Evolutionary conservation across 37 sponge, comb jelly and placozoan species (phyloP).

Genomic region (Spongilla lacustris): DNA sequence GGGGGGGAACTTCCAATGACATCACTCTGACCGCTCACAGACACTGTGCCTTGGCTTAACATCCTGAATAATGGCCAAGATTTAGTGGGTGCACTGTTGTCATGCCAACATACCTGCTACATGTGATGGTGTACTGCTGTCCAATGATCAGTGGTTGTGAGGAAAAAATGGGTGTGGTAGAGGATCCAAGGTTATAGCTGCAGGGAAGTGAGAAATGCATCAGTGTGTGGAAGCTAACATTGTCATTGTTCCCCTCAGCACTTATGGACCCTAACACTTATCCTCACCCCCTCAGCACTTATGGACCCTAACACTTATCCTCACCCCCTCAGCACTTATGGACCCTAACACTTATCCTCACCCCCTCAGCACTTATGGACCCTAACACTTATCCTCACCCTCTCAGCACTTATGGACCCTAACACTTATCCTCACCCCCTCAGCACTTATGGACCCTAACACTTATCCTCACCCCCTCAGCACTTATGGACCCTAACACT

Average conservation of each 20-base stretch:
- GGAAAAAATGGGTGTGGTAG: not conserved
- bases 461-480: too few relatives aligned
- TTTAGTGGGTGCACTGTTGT: not conserved
- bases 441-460: too few relatives aligned
- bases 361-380: too few relatives aligned
- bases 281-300: not conserved
- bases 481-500: too few relatives aligned
- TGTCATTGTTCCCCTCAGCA: too few relatives aligned
- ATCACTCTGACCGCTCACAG: constrained; percentile 26
- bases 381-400: too few relatives aligned
- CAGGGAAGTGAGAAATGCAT: not conserved
- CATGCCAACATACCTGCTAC: constrained; percentile 21
- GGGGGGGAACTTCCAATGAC: constrained; percentile 25
- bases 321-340: too few relatives aligned
- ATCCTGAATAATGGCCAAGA: constrained; percentile 2
- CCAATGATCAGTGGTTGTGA: constrained; percentile 44
- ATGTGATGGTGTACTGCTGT: constrained; percentile 30
- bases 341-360: too few relatives aligned
- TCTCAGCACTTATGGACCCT: too few relatives aligned
- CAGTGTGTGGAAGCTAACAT: too few relatives aligned
- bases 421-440: too few relatives aligned
- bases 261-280: not conserved
- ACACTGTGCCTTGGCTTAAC: constrained; percentile 17
- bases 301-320: too few relatives aligned
- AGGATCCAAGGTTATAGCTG: constrained; percentile 68